Conservation (phyloP, 2,888 invertebrate species). For the Pocota personata region DNA sequence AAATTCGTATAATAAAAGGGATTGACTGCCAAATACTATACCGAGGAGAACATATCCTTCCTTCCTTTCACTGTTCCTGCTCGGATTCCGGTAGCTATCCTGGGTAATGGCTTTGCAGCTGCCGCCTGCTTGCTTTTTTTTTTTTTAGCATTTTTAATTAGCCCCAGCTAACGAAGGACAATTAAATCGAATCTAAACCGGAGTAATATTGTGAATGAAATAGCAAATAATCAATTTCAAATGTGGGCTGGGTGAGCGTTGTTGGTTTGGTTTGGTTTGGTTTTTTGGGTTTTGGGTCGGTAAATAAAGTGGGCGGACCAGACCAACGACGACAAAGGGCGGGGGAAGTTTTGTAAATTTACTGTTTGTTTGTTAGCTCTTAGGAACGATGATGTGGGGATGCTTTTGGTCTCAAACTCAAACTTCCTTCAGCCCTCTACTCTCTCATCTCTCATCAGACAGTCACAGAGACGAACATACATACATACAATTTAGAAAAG, state of each 20-base stretch:
- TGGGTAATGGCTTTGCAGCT: background rate
- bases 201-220: constrained; percentile 58
- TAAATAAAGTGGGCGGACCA: constrained; percentile 43
- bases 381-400: constrained; percentile 48
- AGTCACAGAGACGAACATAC: background rate
- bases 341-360: constrained; percentile 39
- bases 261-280: constrained; percentile 39
- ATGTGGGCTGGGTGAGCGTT: constrained; percentile 47
- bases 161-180: constrained; percentile 71
- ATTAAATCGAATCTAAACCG: constrained; percentile 68
- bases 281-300: constrained; percentile 2
- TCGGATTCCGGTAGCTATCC: background rate
- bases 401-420: constrained; percentile 35
- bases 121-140: background rate
- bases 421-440: background rate
- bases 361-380: constrained; percentile 63
- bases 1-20: constrained; percentile 60
- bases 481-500: background rate
- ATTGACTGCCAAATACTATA: constrained; percentile 41
- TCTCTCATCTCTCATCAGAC: background rate
- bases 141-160: constrained; percentile 67
- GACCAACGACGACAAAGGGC: background rate
- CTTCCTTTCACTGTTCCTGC: constrained; percentile 31
- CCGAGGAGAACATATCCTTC: constrained; percentile 31
- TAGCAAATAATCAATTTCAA: constrained; percentile 71